Conservation (phyloP, 2,113 vertebrate species). For the Hassar affinis region DNA sequence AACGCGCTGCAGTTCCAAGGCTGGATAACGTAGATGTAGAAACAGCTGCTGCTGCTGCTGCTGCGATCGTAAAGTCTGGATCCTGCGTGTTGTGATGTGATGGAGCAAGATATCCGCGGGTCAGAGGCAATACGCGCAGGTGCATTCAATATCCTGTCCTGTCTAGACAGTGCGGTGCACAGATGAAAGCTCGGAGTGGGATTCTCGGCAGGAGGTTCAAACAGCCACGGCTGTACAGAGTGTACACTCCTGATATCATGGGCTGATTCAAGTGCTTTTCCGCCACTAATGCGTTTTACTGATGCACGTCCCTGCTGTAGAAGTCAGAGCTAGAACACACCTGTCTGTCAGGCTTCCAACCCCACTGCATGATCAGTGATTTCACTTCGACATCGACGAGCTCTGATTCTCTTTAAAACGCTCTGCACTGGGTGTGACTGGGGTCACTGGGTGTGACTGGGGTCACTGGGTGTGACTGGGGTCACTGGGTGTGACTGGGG, state of each 20-base stretch:
- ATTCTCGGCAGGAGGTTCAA: background rate
- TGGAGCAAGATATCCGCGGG: too few relatives aligned
- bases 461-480: too few relatives aligned
- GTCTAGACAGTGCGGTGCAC: constrained; percentile 14
- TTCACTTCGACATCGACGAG: too few relatives aligned
- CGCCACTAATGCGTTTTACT: background rate
- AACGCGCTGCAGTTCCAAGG: too few relatives aligned
- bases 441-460: too few relatives aligned
- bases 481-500: too few relatives aligned
- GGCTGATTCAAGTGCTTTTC: background rate
- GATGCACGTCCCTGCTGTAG: background rate
- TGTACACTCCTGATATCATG: background rate
- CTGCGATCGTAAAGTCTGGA: too few relatives aligned
- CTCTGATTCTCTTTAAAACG: background rate
- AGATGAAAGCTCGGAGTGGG: constrained; percentile 58
- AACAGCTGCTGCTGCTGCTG: too few relatives aligned
- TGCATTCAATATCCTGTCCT: constrained; percentile 21
- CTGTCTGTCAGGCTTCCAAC: background rate
- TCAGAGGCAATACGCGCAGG: background rate
- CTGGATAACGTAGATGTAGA: too few relatives aligned
- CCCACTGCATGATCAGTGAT: background rate
- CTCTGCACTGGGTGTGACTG: background rate
- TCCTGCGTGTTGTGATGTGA: too few relatives aligned
- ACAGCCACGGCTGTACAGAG: background rate
- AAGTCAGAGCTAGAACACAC: background rate